Evolutionary conservation across 1,140 invertebrate genomes (phyloP).

Genomic region (Mycetomoellerius zeteki): DNA sequence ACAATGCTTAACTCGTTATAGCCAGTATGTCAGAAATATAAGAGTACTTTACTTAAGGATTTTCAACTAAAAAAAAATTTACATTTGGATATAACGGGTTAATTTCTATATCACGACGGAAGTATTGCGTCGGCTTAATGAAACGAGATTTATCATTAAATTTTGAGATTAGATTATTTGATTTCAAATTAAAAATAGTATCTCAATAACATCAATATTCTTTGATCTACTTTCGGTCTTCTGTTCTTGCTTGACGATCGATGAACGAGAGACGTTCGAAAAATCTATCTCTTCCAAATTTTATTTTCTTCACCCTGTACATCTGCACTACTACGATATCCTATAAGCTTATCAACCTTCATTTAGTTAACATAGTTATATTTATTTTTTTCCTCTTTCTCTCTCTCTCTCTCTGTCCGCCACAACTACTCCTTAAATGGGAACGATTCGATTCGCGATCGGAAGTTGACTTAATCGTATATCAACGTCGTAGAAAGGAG

Average conservation of each 20-base stretch:
- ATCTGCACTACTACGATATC: conserved; percentile 65
- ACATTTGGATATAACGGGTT: conserved; percentile 35
- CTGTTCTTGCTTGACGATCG: background rate
- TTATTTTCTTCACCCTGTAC: conserved; percentile 71
- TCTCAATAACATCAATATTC: background rate
- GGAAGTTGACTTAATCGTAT: conserved; percentile 61
- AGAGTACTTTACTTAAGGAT: background rate
- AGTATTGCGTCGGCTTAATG: background rate
- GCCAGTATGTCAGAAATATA: conserved; percentile 6
- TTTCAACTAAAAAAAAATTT: conserved; percentile 12
- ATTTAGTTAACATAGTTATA: conserved; percentile 54
- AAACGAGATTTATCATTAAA: conserved; percentile 6
- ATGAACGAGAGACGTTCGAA: conserved; percentile 71
- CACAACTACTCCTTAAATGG: conserved; percentile 44
- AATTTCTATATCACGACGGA: conserved; percentile 48
- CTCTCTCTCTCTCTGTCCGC: conserved; percentile 17
- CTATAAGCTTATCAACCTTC: conserved; percentile 71
- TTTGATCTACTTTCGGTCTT: conserved; percentile 5
- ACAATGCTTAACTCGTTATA: conserved; percentile 51
- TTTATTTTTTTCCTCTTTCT: conserved; percentile 7
- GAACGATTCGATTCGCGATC: conserved; percentile 55
- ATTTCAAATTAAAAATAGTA: background rate
- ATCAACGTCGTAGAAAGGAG: conserved; percentile 67
- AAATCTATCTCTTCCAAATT: conserved; percentile 63
- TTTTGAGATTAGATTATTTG: background rate